phyloP scores from a whole-genome alignment of 2,888 invertebrate species.

The Hemicrepidius hirtus region DNA sequence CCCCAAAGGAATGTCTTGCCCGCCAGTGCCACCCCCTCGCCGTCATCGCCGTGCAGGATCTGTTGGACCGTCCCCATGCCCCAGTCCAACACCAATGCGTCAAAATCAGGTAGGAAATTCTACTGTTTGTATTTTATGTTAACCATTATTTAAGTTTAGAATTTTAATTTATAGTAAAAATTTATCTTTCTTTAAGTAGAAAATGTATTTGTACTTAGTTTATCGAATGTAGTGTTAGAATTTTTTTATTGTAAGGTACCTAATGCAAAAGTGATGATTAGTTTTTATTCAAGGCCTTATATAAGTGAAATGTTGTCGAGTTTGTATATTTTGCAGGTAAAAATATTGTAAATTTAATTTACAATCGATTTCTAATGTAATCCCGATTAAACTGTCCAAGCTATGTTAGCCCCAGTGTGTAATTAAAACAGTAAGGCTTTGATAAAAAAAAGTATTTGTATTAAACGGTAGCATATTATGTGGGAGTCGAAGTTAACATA shows the following conservation, averaged over 20 bases:
- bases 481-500: too few species aligned
- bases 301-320: neutral
- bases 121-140: slow-evolving; percentile 30
- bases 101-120: slow-evolving; percentile 66
- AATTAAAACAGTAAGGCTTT: too few species aligned
- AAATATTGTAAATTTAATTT: too few species aligned
- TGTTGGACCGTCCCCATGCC: slow-evolving; percentile 71
- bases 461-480: too few species aligned
- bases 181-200: neutral
- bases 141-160: neutral
- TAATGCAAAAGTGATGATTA: neutral
- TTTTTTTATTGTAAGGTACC: too few species aligned
- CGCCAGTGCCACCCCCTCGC: slow-evolving; percentile 80
- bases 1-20: slow-evolving; percentile 76
- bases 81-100: slow-evolving; percentile 72
- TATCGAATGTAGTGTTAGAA: too few species aligned
- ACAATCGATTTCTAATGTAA: too few species aligned
- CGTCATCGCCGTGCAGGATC: slow-evolving; percentile 76
- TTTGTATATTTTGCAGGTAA: neutral
- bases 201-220: neutral
- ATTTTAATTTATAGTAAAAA: neutral
- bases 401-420: too few species aligned
- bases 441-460: too few species aligned
- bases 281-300: slow-evolving; percentile 28
- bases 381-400: too few species aligned